phyloP scores from a whole-genome alignment of 2,797 vertebrate genomes.

The Pangasius djambal region DNA sequence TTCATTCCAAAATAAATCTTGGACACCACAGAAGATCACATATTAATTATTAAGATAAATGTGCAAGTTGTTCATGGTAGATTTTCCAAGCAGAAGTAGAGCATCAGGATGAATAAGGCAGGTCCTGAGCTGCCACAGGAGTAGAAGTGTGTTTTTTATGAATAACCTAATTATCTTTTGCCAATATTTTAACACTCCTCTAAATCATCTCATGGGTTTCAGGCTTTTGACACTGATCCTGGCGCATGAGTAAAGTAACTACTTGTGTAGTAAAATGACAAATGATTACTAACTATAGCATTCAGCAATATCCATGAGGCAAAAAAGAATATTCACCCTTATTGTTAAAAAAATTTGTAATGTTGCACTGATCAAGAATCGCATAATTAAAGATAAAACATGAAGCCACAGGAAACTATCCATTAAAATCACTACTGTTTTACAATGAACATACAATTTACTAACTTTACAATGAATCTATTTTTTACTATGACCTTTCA shows the following conservation, averaged over 20 bases:
- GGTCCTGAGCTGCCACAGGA: not conserved
- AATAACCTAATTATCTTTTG: not conserved
- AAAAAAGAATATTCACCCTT: not conserved
- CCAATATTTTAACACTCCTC: not conserved
- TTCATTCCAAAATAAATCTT: not conserved
- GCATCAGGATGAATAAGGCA: not conserved
- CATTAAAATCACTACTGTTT: not conserved
- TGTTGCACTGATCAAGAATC: not conserved
- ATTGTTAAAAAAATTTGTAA: not conserved
- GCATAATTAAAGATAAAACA: not conserved
- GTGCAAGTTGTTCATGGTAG: not conserved
- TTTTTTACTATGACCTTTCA: conserved; percentile 10
- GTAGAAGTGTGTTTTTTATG: not conserved
- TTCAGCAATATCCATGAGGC: not conserved
- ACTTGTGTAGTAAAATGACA: not conserved
- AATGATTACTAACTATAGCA: not conserved
- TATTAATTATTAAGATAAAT: not conserved
- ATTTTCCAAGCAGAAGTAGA: not conserved
- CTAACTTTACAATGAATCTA: not conserved
- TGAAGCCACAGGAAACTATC: not conserved
- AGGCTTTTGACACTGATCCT: not conserved
- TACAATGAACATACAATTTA: not conserved
- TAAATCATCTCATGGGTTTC: not conserved
- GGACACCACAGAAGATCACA: not conserved
- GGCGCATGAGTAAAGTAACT: not conserved